Evolutionary conservation across 2,797 vertebrate species (phyloP).

Genomic region (Pelodytes ibericus): DNA sequence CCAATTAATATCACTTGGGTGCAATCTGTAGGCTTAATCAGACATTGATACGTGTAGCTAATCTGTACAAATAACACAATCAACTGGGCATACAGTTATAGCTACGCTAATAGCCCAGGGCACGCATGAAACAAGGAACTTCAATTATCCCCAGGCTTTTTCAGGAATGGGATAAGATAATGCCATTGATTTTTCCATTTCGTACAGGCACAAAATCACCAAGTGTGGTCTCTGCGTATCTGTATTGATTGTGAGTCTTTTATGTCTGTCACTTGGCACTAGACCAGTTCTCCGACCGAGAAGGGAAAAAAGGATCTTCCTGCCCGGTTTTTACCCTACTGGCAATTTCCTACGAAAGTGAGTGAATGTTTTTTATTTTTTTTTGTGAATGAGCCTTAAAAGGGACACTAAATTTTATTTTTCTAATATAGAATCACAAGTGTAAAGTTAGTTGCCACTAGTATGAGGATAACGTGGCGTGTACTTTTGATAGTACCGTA

Average conservation of each 20-base stretch:
- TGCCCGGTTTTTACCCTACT: neutral
- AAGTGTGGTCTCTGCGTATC: constrained; percentile 1
- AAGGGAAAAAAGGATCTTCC: neutral
- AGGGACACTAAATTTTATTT: too few species aligned
- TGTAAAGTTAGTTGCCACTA: too few species aligned
- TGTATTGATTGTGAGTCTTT: constrained; percentile 26
- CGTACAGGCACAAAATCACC: constrained; percentile 28
- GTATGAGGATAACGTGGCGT: too few species aligned
- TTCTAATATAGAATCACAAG: too few species aligned
- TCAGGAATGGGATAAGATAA: constrained; percentile 19
- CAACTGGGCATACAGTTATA: neutral
- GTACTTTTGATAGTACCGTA: too few species aligned
- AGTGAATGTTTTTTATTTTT: neutral
- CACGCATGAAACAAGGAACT: constrained; percentile 10
- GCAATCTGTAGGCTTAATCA: constrained; percentile 13
- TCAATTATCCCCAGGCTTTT: constrained; percentile 17
- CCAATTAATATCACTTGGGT: constrained; percentile 24
- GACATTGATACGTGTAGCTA: constrained; percentile 20
- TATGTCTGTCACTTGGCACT: neutral
- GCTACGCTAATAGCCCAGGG: constrained; percentile 7
- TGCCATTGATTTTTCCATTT: constrained; percentile 40
- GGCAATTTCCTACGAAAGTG: neutral
- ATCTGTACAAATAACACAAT: constrained; percentile 17
- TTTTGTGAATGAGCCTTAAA: constrained; percentile 1
- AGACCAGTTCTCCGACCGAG: neutral